Base-by-base conservation (phyloP, 2,113 vertebrate genomes). In the Pterophyllum scalare region DNA sequence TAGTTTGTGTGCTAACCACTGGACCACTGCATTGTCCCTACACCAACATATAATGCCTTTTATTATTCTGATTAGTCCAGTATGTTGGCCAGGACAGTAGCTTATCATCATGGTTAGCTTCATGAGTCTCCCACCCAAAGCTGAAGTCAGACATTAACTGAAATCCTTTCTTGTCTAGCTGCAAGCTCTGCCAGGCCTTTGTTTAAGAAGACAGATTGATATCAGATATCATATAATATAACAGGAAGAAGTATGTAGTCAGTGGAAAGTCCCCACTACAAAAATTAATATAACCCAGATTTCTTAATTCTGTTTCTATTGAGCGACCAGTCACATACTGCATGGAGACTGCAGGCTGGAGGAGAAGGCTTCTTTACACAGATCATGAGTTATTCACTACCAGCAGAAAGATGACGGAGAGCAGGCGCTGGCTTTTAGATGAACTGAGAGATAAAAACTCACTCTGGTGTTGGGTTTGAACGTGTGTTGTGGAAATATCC, bases 231-330 rank as follows among this genome's bases (percentile, higher is more conserved):
- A 80, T 43, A 77, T 84, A 46, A 70, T 78, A 17, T 52, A 24
- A 64, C 76, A 88, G 60, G 77, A 85, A 83, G 75, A 75, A 40
- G 28, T 35, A 3, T 40, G 15, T 33, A 35, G 64, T 3, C 60
- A 52, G 6, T 46, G 72, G 17, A 78, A n/a, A 64, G 59, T 70
- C 72, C 52, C 74, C 62, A 62, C 20, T 57, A 49, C 52, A 33
- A 79, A 13, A 79, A 46, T 26, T n/a, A 52, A 64, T 24, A 28
- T 6, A 64, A 59, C 9, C 61, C 86, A 88, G 80, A 82, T 61
- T 43, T 77, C 86, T 74, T 60, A 80, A 89, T 91, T 85, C 4
- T 61, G 62, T 91, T 85, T 58, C 3, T 31, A 74, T 77, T 49
- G 76, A 85, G 59, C 15, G 6, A 35, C 7, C 7, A 11, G 54